Percentiles rank a stretch among this genome's conserved stretches.
These are phyloP conservation scores for Petrophora chlorosata DNA, from an alignment of 2,888 invertebrate species.

Conservation along the genomic window DNA sequence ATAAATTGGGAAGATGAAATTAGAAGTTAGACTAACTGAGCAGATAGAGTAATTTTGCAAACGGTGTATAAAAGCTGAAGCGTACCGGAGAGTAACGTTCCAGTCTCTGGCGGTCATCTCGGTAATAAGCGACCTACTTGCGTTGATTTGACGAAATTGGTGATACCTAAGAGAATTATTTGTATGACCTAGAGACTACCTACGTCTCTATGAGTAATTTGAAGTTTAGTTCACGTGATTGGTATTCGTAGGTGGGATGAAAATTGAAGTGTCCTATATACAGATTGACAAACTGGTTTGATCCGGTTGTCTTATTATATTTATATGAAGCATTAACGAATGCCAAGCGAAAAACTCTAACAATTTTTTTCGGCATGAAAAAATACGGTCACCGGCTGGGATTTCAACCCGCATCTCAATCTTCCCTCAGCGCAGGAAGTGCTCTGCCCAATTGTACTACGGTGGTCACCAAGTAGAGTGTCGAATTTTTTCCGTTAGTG, in stretches of 20 bases:
- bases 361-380: no score
- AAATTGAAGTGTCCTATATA: no score
- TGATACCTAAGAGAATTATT: slow-evolving; percentile 53
- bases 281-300: no score
- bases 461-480: no score
- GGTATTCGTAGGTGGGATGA: slow-evolving; percentile 19
- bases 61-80: slow-evolving; percentile 41
- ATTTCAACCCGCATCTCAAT: no score
- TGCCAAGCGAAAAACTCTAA: no score
- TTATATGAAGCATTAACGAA: no score
- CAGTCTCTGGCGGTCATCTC: slow-evolving; percentile 48
- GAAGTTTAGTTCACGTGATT: slow-evolving; percentile 16
- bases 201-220: slow-evolving; percentile 31
- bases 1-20: slow-evolving; percentile 37
- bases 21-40: slow-evolving; percentile 44
- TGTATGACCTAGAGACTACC: slow-evolving; percentile 36
- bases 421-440: no score
- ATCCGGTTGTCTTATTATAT: no score
- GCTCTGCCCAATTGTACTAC: no score
- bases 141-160: slow-evolving; percentile 76
- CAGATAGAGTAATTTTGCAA: slow-evolving; percentile 47
- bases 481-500: no score
- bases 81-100: slow-evolving; percentile 1
- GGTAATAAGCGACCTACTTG: slow-evolving; percentile 69
- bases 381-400: no score